Evolutionary conservation across 2,888 invertebrate genomes (phyloP).

Genomic region (Microdon myrmicae): DNA sequence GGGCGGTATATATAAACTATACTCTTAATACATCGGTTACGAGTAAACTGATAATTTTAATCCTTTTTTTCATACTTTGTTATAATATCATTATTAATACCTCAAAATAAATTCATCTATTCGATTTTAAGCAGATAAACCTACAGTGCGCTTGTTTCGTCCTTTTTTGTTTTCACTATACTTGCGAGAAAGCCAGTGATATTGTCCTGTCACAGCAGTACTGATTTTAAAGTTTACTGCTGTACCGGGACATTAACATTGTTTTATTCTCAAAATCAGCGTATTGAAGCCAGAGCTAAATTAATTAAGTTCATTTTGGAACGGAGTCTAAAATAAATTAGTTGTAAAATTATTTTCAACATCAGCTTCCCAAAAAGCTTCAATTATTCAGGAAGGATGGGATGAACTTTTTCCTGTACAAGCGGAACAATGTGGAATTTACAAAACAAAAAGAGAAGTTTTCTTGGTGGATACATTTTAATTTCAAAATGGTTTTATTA

Average conservation of each 20-base stretch:
- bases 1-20: constrained; percentile 13
- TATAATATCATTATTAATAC: not conserved
- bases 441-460: constrained; percentile 24
- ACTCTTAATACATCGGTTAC: constrained; percentile 22
- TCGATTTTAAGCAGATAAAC: not conserved
- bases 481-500: not conserved
- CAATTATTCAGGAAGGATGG: not conserved
- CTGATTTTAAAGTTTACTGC: constrained; percentile 80
- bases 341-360: not conserved
- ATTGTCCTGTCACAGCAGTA: constrained; percentile 99
- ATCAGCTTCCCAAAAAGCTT: not conserved
- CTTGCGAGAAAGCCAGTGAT: constrained; percentile 75
- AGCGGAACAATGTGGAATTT: constrained; percentile 19
- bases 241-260: constrained; percentile 90
- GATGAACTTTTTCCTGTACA: not conserved
- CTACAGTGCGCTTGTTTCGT: too few species aligned
- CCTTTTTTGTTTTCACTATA: constrained; percentile 53
- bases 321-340: constrained; percentile 4
- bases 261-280: constrained; percentile 66
- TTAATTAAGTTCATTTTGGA: too few species aligned
- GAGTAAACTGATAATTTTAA: constrained; percentile 2
- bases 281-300: constrained; percentile 53
- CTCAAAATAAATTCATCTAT: not conserved
- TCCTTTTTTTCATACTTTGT: not conserved
- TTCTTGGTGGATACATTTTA: not conserved